Evolutionary conservation across 2,888 invertebrate species (phyloP).

Genomic region (Drosophila mimetica): DNA sequence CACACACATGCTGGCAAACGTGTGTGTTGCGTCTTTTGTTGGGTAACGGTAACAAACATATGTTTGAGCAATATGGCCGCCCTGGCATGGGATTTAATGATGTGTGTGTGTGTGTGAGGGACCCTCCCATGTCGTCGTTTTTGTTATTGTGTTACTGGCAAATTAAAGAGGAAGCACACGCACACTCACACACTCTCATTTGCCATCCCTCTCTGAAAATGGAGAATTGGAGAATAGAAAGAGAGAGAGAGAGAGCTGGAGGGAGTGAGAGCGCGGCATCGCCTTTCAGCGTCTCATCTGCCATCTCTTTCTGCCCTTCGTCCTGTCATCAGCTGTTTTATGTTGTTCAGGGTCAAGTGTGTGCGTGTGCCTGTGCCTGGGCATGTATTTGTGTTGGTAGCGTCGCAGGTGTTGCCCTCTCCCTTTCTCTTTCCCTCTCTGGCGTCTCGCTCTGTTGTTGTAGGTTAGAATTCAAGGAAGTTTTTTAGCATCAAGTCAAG

Average conservation of each 20-base stretch:
- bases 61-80: constrained; percentile 71
- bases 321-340: constrained; percentile 76
- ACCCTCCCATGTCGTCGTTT: not conserved
- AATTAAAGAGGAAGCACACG: constrained; percentile 50
- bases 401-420: constrained; percentile 41
- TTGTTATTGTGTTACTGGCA: constrained; percentile 30
- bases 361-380: constrained; percentile 53
- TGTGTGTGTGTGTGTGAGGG: constrained; percentile 11
- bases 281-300: constrained; percentile 24
- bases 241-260: not conserved
- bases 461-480: constrained; percentile 51
- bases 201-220: constrained; percentile 21
- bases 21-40: constrained; percentile 30
- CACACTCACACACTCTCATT: not conserved
- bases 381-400: constrained; percentile 38
- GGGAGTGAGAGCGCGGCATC: not conserved
- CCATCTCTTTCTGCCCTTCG: constrained; percentile 26
- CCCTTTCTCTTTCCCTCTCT: constrained; percentile 7
- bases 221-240: not conserved
- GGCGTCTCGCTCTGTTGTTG: constrained; percentile 8
- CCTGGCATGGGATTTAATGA: constrained; percentile 25
- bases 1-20: constrained; percentile 10
- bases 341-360: constrained; percentile 79
- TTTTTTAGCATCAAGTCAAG: constrained; percentile 59
- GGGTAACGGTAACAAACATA: constrained; percentile 71